phyloP scores from a whole-genome alignment of 2,888 invertebrate genomes.

The Eurytoma adleriae region DNA sequence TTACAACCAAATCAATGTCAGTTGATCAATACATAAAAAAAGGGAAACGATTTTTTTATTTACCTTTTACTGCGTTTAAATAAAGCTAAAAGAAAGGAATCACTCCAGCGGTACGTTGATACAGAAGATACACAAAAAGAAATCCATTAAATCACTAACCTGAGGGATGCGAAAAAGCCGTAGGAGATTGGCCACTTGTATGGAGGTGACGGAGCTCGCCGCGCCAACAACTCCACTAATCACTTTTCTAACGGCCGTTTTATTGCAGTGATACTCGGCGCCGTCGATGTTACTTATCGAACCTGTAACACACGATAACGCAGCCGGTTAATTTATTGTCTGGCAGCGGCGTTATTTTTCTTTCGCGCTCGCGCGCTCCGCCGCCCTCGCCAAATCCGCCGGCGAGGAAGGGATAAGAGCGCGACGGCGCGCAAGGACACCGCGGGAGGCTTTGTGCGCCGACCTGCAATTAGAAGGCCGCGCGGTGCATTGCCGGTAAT shows the following conservation, averaged over 20 bases:
- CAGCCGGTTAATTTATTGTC: neutral
- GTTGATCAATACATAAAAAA: no score
- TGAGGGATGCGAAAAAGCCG: slow-evolving; percentile 95
- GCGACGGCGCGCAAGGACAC: no score
- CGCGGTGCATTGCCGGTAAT: slow-evolving; percentile 17
- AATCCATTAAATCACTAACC: slow-evolving; percentile 63
- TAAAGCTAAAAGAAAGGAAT: no score
- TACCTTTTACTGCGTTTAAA: no score
- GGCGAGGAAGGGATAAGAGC: no score
- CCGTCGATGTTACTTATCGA: slow-evolving; percentile 97
- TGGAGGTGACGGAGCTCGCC: slow-evolving; percentile 95
- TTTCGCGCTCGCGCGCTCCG: neutral
- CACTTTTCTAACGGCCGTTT: slow-evolving; percentile 89
- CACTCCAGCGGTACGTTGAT: no score
- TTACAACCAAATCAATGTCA: no score
- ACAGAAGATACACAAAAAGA: neutral
- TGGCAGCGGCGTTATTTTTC: neutral
- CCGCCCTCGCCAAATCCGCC: no score
- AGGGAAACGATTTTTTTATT: no score
- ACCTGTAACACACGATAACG: slow-evolving; percentile 78
- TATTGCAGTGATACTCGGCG: slow-evolving; percentile 90
- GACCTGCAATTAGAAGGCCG: slow-evolving; percentile 11
- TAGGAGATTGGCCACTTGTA: slow-evolving; percentile 95
- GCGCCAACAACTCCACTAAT: slow-evolving; percentile 93
- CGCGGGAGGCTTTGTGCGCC: neutral